Evolutionary conservation across 2,888 invertebrate species (phyloP).

Genomic region (Diaphora mendica): DNA sequence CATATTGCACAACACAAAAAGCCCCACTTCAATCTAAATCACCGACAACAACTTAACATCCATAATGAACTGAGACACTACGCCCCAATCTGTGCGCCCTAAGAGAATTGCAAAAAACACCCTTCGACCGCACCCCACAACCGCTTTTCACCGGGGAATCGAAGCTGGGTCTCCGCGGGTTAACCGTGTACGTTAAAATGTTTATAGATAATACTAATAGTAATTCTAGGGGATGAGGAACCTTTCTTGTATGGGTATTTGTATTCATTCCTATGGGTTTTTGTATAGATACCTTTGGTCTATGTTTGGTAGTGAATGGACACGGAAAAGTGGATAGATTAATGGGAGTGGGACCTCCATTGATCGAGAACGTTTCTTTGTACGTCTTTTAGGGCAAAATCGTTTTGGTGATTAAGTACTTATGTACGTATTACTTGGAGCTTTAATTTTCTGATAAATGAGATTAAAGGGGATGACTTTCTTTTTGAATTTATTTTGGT

Average conservation of each 20-base stretch:
- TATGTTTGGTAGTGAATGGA: constrained; percentile 68
- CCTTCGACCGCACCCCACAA: constrained; percentile 71
- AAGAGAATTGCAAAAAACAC: constrained; percentile 73
- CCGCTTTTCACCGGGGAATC: constrained; percentile 76
- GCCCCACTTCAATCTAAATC: constrained; percentile 61
- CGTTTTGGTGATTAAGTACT: constrained; percentile 50
- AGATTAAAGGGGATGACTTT: constrained; percentile 16
- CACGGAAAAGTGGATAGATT: constrained; percentile 61
- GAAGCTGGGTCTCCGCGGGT: constrained; percentile 82
- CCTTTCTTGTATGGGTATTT: constrained; percentile 74
- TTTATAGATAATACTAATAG: constrained; percentile 86
- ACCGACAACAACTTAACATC: constrained; percentile 73
- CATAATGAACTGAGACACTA: constrained; percentile 75
- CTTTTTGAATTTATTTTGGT: background rate
- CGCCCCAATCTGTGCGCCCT: constrained; percentile 77
- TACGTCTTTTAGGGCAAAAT: constrained; percentile 47
- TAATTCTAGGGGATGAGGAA: constrained; percentile 73
- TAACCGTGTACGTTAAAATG: constrained; percentile 84
- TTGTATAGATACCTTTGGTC: constrained; percentile 70
- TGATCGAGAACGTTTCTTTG: constrained; percentile 50
- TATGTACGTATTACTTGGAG: constrained; percentile 28
- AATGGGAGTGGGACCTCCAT: constrained; percentile 55
- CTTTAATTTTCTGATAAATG: constrained; percentile 33
- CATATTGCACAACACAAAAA: constrained; percentile 41
- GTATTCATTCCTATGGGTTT: constrained; percentile 76